phyloP scores from a whole-genome alignment of 2,888 invertebrate species.

The Polia nebulosa region DNA sequence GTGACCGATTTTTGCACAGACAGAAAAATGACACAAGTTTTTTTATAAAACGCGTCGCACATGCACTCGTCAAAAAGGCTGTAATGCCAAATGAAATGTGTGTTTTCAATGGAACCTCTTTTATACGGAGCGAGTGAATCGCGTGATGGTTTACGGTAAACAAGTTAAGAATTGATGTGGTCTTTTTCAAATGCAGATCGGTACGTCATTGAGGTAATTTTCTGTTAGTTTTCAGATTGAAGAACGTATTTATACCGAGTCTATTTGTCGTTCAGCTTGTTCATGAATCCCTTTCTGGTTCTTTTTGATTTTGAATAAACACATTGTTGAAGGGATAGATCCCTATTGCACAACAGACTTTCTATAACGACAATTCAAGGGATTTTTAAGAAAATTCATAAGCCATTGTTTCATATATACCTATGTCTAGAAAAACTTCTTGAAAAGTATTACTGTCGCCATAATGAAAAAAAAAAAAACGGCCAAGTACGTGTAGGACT shows the following conservation, averaged over 20 bases:
- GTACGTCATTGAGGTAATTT: slow-evolving; percentile 34
- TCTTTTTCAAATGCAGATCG: slow-evolving; percentile 48
- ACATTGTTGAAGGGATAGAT: background rate
- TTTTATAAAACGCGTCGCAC: slow-evolving; percentile 11
- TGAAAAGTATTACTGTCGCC: too few relatives aligned
- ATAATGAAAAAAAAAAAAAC: too few relatives aligned
- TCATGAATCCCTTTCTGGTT: background rate
- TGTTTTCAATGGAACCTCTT: slow-evolving; percentile 44
- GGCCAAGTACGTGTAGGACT: too few relatives aligned
- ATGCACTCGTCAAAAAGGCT: slow-evolving; percentile 28
- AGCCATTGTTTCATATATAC: too few relatives aligned
- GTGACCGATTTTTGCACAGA: slow-evolving; percentile 12
- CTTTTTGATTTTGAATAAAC: background rate
- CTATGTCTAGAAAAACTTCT: too few relatives aligned
- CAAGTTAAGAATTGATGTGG: slow-evolving; percentile 61
- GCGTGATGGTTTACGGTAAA: slow-evolving; percentile 61
- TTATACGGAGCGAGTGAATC: slow-evolving; percentile 55
- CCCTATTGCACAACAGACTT: too few relatives aligned
- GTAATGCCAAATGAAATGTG: slow-evolving; percentile 49
- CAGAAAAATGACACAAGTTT: background rate
- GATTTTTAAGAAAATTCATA: too few relatives aligned
- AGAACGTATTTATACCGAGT: slow-evolving; percentile 7
- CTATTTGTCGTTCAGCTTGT: background rate
- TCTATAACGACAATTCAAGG: too few relatives aligned
- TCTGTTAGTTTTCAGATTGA: slow-evolving; percentile 29